Evolutionary conservation across 2,888 invertebrate genomes (phyloP), one percentile per base, ranked within the genome.

Genomic region (Drosophila birchii): DNA sequence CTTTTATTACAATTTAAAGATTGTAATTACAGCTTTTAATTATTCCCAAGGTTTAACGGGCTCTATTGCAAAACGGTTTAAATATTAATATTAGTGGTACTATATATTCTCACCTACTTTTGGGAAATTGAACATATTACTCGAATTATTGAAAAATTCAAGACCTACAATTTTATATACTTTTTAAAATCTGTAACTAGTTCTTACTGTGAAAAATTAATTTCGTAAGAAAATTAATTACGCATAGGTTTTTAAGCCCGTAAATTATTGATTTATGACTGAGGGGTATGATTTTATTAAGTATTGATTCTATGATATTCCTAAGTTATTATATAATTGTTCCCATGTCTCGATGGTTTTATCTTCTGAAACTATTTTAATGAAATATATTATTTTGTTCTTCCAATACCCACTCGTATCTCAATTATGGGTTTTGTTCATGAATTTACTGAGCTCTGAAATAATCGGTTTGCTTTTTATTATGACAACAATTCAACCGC

Each of bases 401-500:
- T 20, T 36, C 9, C 1, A 14, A 32, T 34, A 18, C 2, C 14
- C n/a, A 26, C 56, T 53, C 39, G n/a, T 44, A 49, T 51, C 74
- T 69, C 66, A 72, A 66, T 72, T 72, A 72, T 18, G 38, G 32
- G 41, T 23, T 67, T 51, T 16, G 34, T 11, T 5, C 54, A 43
- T 12, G 32, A 16, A 20, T 51, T 36, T 36, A 1, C 47, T 16
- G n/a, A 16, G 20, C 32, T 36, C 45, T 20, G 44, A 36, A 18
- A 18, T 36, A 26, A 7, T 41, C 47, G 75, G 54, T 67, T 62
- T 51, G 66, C 34, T 47, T 60, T 54, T 68, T 62, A 64, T 76
- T 56, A 55, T 39, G 51, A 63, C 80, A 82, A 73, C 73, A 74
- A 80, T 69, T 78, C 78, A 71, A 79, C 78, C 78, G 70, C 84